Base-by-base conservation (phyloP, 2,797 vertebrate species). In the Takifugu rubripes region DNA sequence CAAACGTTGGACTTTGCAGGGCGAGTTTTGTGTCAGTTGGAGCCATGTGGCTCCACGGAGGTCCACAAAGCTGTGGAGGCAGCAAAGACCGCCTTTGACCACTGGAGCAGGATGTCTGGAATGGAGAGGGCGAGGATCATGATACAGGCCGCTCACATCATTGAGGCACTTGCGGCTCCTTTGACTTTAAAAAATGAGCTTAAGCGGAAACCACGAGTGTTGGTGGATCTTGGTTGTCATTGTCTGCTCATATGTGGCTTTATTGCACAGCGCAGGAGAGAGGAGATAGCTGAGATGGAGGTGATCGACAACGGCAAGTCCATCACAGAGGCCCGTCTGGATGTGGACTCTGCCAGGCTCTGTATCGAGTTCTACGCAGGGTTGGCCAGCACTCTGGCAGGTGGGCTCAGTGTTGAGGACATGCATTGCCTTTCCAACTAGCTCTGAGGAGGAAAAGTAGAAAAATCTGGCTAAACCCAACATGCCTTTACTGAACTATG, bases 241-340 rank as follows among this genome's bases (percentile, higher is more conserved):
- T 10, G 43, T 44, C 5, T 44, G 43, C 5, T 44, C 5, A 44
- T 44, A 16, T 1, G 1, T 57, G 44, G 6, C 56, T 72, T 60
- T 66, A 25, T 21, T 69, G 50, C 36, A 73, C 91, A 97, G 96
- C 92, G 60, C 87, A 92, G 80, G 90, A 88, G 61, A 74, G 90
- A 92, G 61, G 86, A 90, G 44, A 89, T 92, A 8, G 91, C 90
- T 7, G 85, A 89, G 68, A 55, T 94, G 68, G 97, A 99, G 82
- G 93, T 93, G 36, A 86, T 96, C 82, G 96, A 97, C 83, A 98
- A 97, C 0, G 96, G 97, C 40, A 99, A 99, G 77, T 95, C 95
- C 47, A 90, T 98, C 81, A 93, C 93, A 2, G 97, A 99, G 81
- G 94, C 97, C 36, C 89, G 89, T 52, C 70, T 92, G 80, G 96